phyloP scores from a whole-genome alignment of 2,113 vertebrate species.

The Nipponia nippon region DNA sequence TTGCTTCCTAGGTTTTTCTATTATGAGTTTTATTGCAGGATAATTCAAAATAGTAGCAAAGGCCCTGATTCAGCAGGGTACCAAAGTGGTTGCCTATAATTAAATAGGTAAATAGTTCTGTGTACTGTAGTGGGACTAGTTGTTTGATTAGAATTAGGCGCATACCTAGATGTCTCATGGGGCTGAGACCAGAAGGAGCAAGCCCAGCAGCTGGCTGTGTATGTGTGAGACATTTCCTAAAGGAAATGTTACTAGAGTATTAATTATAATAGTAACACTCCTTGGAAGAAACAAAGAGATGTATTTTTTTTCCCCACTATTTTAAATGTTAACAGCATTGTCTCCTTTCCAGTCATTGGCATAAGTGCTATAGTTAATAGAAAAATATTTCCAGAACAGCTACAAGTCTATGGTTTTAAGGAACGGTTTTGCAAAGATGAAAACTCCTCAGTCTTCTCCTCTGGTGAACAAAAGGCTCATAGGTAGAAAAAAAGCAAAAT shows the following conservation, averaged over 20 bases:
- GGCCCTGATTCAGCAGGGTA: not conserved
- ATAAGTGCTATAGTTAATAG: not conserved
- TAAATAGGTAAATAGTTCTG: not conserved
- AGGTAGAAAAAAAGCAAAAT: not conserved
- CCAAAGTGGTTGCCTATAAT: not conserved
- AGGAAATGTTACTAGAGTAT: constrained; percentile 12
- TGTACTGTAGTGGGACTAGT: not conserved
- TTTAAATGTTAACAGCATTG: not conserved
- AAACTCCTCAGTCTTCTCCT: not conserved
- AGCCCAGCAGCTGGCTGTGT: not conserved
- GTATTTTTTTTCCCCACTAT: not conserved
- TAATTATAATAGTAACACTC: not conserved
- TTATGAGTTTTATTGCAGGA: not conserved
- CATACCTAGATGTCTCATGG: not conserved
- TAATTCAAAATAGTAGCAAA: not conserved
- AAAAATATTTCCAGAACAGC: not conserved
- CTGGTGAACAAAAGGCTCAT: not conserved
- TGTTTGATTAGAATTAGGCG: not conserved
- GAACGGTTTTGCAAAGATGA: not conserved
- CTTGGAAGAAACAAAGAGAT: not conserved
- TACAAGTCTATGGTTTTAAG: not conserved
- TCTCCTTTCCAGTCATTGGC: not conserved
- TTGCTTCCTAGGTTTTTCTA: not conserved
- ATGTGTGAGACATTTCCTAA: not conserved
- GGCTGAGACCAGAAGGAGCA: not conserved